Evolutionary conservation across 2,113 vertebrate species (phyloP), one percentile per base, ranked within the genome.

Genomic region (Neoarius graeffei): DNA sequence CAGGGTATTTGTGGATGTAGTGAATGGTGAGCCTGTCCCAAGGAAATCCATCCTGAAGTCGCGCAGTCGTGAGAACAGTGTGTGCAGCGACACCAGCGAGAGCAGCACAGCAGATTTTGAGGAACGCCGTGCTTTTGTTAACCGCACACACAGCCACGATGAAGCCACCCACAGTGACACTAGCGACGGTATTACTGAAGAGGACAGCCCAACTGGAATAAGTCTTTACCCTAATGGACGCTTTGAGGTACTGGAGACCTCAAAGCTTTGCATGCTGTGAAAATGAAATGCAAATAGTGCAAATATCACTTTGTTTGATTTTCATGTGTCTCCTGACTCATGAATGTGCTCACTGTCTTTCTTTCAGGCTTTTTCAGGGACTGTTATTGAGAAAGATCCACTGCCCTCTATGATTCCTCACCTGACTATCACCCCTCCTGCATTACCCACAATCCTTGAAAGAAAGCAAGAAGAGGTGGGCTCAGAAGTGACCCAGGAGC

Each of bases 31-130:
- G 74, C 97, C 86, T 27, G 54, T 95, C 10, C 95, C 95, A 82
- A 96, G 98, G 83, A 99, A 99, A 95, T 99, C 98, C 86, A 99
- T 99, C 92, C 92, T 99, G 81, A 99, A 99, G 94, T 99, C 97
- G 1, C 96, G 98, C 14, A 99, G 98, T 94, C 95, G 98, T n/a
- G 98, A 99, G 94, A 97, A 99, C 94, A 99, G 98, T 27, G 97
- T 99, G 79, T 99, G 98, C 92, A 99, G 98, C 25, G 97, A 99
- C 93, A 98, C 95, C 0, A 96, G 95, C 56, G 95, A 96, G 91
- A 94, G 95, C 94, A 96, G 95, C 89, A 73, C 95, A 0, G 95
- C 97, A 0, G 98, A 99, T 80, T 93, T 96, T 0, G 98, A 99
- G 1, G 98, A 99, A 84, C 95, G 97, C 1, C 94, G 97, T 10